A percentile compares a stretch with the other conserved stretches of the same genome.
Evolutionary conservation across 1,140 invertebrate species (phyloP).

Genomic region (Megalopta genalis): DNA sequence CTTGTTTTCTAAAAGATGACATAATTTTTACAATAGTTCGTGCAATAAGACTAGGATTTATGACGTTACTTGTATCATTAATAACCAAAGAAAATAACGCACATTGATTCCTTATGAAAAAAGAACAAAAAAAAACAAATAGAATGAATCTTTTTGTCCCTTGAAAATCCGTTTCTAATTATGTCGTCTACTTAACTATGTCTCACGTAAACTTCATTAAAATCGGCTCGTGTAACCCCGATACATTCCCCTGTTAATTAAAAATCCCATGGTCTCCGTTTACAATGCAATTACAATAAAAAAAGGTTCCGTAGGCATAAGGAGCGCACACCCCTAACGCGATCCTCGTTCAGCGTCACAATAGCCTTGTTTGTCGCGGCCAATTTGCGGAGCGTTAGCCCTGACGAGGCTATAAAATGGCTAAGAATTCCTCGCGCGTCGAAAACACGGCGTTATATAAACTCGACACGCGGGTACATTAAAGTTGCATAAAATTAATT

Average conservation of each 20-base stretch:
- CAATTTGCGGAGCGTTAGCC: neutral
- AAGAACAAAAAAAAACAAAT: too few species aligned
- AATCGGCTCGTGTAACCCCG: too few species aligned
- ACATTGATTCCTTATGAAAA: too few species aligned
- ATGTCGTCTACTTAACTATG: too few species aligned
- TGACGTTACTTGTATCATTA: too few species aligned
- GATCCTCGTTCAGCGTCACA: neutral
- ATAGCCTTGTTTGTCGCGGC: neutral
- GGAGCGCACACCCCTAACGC: neutral
- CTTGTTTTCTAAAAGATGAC: too few species aligned
- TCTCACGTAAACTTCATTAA: too few species aligned
- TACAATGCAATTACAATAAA: neutral
- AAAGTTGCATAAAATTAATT: slow-evolving; percentile 40
- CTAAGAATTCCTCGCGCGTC: neutral
- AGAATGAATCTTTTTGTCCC: too few species aligned
- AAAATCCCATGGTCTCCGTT: neutral
- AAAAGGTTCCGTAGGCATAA: neutral
- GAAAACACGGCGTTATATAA: neutral
- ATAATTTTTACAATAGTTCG: too few species aligned
- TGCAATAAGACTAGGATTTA: too few species aligned
- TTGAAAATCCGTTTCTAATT: too few species aligned
- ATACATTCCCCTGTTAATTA: neutral
- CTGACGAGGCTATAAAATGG: neutral
- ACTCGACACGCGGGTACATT: slow-evolving; percentile 4
- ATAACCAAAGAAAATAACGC: too few species aligned